Evolutionary conservation across 2,797 vertebrate genomes (phyloP).

Genomic region (Neopelma chrysocephalum): DNA sequence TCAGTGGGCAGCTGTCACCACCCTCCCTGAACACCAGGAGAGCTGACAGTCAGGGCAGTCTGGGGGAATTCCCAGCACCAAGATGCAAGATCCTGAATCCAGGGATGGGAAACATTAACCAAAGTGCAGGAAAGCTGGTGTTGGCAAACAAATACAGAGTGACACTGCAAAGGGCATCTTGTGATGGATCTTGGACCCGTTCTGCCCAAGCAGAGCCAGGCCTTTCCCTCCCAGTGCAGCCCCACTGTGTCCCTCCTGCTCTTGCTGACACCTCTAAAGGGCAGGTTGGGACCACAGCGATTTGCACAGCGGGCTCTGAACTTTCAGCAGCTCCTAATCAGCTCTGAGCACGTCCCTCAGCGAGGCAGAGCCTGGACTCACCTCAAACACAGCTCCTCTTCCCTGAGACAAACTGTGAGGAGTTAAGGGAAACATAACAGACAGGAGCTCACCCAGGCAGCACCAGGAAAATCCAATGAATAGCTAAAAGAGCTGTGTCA

Average conservation of each 20-base stretch:
- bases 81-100: not conserved
- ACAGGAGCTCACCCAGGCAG: not conserved
- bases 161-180: not conserved
- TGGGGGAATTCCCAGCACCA: not conserved
- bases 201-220: not conserved
- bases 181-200: not conserved
- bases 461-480: not conserved
- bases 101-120: not conserved
- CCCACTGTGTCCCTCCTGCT: not conserved
- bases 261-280: not conserved
- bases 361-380: not conserved
- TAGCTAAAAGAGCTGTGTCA: slow-evolving; percentile 29
- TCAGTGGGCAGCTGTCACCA: not conserved
- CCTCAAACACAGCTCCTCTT: not conserved
- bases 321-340: slow-evolving; percentile 2
- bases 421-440: not conserved
- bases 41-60: rapidly evolving
- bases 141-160: not conserved
- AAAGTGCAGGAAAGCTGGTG: not conserved
- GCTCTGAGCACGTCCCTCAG: not conserved
- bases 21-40: not conserved
- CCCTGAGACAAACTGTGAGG: not conserved
- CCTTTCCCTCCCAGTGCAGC: not conserved
- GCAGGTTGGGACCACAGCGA: not conserved
- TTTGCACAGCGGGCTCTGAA: not conserved